Conservation (phyloP, 2,113 vertebrate species). For the Esox niger region DNA sequence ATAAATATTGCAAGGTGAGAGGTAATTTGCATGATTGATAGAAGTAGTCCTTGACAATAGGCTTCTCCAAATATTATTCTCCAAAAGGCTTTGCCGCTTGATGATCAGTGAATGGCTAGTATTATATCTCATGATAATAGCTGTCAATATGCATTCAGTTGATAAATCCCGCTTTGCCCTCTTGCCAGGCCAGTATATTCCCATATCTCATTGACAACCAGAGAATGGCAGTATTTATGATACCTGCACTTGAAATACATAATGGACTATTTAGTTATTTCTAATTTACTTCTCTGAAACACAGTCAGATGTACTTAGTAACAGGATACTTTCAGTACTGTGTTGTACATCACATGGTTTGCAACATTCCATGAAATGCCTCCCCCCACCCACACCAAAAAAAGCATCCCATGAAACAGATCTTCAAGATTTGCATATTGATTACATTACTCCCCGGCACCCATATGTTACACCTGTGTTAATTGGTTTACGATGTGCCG, state of each 20-base stretch:
- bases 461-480: conserved; percentile 63
- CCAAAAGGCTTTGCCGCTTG: conserved; percentile 1
- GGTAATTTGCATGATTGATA: conserved; percentile 63
- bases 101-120: conserved; percentile 4
- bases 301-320: no score
- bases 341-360: conserved; percentile 8
- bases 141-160: neutral
- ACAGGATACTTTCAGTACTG: conserved; percentile 11
- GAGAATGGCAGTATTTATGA: no score
- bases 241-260: no score
- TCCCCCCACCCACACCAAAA: conserved; percentile 33
- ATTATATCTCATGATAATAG: conserved; percentile 11
- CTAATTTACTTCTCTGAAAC: no score
- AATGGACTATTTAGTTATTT: no score
- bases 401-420: conserved; percentile 45
- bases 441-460: conserved; percentile 47
- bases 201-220: no score
- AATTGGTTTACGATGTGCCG: conserved; percentile 48
- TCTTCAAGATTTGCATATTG: conserved; percentile 55
- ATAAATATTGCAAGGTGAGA: conserved; percentile 64
- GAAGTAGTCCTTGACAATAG: conserved; percentile 38
- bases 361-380: conserved; percentile 46
- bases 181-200: no score
- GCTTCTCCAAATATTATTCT: conserved; percentile 41
- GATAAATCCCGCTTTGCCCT: neutral